Conservation (phyloP, 92 coral and sea anemone genomes). For the Parazoanthus swiftii region DNA sequence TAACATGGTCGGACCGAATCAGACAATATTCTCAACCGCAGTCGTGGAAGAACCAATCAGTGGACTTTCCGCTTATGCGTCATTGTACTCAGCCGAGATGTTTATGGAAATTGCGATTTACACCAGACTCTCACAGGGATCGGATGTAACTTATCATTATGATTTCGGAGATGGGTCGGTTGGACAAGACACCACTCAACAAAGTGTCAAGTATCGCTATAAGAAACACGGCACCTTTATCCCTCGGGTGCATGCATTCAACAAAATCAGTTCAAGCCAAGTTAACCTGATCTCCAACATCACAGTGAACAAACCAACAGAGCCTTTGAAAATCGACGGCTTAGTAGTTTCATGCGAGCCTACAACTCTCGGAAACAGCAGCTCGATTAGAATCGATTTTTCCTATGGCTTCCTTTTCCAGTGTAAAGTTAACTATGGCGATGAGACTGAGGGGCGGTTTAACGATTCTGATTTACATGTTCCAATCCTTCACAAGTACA, state of each 20-base stretch:
- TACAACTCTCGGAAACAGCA: conserved; percentile 55
- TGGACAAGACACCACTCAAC: conserved; percentile 3
- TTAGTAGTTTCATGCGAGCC: conserved; percentile 62
- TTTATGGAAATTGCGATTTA: conserved; percentile 36
- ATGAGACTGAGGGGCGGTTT: background rate
- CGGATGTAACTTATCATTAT: conserved; percentile 45
- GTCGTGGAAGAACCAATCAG: conserved; percentile 64
- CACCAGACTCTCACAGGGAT: conserved; percentile 46
- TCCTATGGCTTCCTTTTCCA: conserved; percentile 61
- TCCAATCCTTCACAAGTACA: conserved; percentile 58
- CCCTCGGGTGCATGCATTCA: conserved; percentile 59
- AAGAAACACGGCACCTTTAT: conserved; percentile 45
- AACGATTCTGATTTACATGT: conserved; percentile 47
- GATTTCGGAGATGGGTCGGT: conserved; percentile 68
- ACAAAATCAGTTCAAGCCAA: conserved; percentile 37
- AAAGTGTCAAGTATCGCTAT: conserved; percentile 44
- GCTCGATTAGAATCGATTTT: conserved; percentile 53
- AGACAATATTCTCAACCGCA: conserved; percentile 28
- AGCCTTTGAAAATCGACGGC: conserved; percentile 57
- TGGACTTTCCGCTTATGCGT: conserved; percentile 45
- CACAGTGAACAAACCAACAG: conserved; percentile 10
- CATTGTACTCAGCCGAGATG: conserved; percentile 16
- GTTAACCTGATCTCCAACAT: background rate
- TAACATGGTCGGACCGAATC: conserved; percentile 56
- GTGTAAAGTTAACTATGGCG: conserved; percentile 66